phyloP scores from a whole-genome alignment of 2,113 vertebrate genomes.

The Polypterus senegalus region DNA sequence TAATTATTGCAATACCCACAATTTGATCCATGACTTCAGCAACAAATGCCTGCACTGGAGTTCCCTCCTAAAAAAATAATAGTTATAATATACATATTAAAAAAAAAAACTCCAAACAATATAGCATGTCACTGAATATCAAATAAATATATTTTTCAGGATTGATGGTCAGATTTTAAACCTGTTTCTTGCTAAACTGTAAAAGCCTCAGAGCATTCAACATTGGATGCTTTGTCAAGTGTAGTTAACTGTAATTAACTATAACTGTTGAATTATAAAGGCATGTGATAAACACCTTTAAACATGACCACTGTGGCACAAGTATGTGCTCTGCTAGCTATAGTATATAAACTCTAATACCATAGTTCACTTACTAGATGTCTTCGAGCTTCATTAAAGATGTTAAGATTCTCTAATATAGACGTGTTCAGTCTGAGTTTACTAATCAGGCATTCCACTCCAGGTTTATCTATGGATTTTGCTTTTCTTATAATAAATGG shows the following conservation, averaged over 20 bases:
- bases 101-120: no score
- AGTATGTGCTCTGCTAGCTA: no score
- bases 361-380: conserved; percentile 54
- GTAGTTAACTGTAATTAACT: background rate
- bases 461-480: conserved; percentile 37
- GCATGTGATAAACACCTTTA: no score
- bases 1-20: conserved; percentile 63
- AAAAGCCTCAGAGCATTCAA: background rate
- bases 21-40: conserved; percentile 53
- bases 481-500: conserved; percentile 59
- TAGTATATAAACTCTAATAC: no score
- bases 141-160: no score
- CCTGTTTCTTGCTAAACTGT: no score
- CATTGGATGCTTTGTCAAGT: background rate
- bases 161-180: no score
- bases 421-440: conserved; percentile 36
- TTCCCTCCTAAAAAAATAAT: conserved; percentile 53
- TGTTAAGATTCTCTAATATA: conserved; percentile 57
- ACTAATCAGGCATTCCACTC: conserved; percentile 47
- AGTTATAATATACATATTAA: conserved; percentile 2
- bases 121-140: no score
- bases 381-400: conserved; percentile 40
- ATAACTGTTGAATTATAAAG: no score
- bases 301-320: no score
- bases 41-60: conserved; percentile 61